Evolutionary conservation across 2,113 vertebrate genomes (phyloP).

Genomic region (Echinops telfairi): DNA sequence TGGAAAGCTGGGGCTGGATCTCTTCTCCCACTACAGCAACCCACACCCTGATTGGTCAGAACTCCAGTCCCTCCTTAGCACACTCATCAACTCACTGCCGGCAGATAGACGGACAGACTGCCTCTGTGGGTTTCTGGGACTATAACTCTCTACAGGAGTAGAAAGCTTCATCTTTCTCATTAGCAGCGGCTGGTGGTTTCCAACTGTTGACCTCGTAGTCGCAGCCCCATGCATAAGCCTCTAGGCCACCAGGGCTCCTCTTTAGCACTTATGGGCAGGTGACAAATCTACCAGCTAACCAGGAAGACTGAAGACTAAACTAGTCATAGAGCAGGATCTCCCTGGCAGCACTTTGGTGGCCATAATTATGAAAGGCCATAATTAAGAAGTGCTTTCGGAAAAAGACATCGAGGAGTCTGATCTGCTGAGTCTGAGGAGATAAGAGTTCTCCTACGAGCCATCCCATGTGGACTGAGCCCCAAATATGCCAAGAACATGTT

Average conservation of each 20-base stretch:
- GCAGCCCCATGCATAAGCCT: too few species aligned
- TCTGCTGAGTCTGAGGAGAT: background rate
- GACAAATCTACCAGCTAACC: background rate
- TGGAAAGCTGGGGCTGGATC: background rate
- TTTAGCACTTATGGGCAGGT: background rate
- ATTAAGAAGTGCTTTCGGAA: background rate
- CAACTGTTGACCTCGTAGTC: too few species aligned
- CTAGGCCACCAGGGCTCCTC: too few species aligned
- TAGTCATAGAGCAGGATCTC: background rate
- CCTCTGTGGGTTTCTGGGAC: too few species aligned
- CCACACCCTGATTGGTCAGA: background rate
- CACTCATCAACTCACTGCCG: too few species aligned
- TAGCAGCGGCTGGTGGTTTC: too few species aligned
- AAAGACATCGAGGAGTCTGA: slow-evolving; percentile 41
- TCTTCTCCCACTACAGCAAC: background rate
- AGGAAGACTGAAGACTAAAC: background rate
- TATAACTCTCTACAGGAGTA: too few species aligned
- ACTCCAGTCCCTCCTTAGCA: background rate
- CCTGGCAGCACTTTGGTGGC: background rate
- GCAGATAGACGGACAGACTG: too few species aligned
- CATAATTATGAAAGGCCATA: background rate
- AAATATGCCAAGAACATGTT: slow-evolving; percentile 66
- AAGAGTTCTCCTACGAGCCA: slow-evolving; percentile 1
- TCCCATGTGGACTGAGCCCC: slow-evolving; percentile 32
- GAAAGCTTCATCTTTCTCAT: too few species aligned